Percentiles rank a stretch among this genome's conserved stretches.
Conservation (phyloP, 2,797 vertebrate species). For the Cheracebus regulus region DNA sequence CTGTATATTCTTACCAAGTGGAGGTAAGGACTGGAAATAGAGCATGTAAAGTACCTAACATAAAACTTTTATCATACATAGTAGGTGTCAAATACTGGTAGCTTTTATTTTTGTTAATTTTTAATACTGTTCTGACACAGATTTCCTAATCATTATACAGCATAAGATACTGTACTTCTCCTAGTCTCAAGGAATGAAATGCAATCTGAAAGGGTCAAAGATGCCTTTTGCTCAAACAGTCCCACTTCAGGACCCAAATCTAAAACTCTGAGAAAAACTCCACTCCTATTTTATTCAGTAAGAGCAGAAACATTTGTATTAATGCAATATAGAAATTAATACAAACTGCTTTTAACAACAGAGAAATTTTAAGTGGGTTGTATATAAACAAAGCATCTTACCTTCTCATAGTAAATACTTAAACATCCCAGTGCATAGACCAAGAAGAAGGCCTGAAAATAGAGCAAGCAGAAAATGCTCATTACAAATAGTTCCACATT, state of each 20-base stretch:
- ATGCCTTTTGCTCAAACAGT: neutral
- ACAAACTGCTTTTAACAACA: neutral
- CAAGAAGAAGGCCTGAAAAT: slow-evolving; percentile 94
- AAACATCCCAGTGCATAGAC: slow-evolving; percentile 94
- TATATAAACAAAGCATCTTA: slow-evolving; percentile 77
- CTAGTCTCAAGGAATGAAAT: neutral
- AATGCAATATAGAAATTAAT: neutral
- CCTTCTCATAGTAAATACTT: slow-evolving; percentile 90
- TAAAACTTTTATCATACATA: neutral
- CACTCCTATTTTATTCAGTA: neutral
- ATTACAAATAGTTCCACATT: slow-evolving; percentile 18
- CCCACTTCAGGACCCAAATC: neutral
- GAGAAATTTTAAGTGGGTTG: neutral
- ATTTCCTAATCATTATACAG: neutral
- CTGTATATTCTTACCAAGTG: neutral
- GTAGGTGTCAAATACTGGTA: neutral
- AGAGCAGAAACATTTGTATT: neutral
- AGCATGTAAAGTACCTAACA: neutral
- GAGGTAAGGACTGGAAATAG: neutral
- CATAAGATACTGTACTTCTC: neutral
- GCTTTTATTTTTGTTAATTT: neutral
- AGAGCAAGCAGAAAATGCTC: slow-evolving; percentile 49
- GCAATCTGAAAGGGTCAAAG: neutral
- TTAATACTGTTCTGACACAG: neutral
- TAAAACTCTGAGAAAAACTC: neutral